Base-by-base conservation (phyloP, 2,888 invertebrate genomes). In the Sesia apiformis region DNA sequence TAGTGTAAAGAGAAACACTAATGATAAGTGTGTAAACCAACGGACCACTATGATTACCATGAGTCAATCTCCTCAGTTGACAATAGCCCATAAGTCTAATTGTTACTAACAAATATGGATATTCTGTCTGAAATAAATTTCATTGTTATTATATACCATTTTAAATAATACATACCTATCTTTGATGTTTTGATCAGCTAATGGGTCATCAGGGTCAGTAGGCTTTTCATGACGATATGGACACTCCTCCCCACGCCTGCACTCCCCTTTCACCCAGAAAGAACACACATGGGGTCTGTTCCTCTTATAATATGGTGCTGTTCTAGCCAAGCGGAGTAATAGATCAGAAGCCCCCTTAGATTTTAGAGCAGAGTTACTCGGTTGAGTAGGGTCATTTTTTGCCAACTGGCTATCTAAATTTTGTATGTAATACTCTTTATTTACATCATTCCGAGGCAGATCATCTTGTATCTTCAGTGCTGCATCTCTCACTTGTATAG, bases 201-300 rank as follows among this genome's bases (percentile, higher is more conserved):
- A 85, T 1, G 98, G 98, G 90, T 98, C 98, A 85, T 98, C 98
- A 23, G 98, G 98, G 85, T 98, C 98, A 3, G 97, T 97, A 0
- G 98, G 98, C 76, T 97, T 97, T 75, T 98, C 98, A 70, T 98
- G 98, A 46, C 98, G 90, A 76, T 98, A 98, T 0, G 98, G 98
- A 80, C 98, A 98, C 76, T 98, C 98, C 79, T 98, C 98, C 23
- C 98, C 98, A 78, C 98, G 90, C 71, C 97, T 93, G 77, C 98
- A 98, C 79, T 98, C 98, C 3, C 98, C 98, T 89, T 98, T 98
- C n/a, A 98, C 98, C 96, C 97, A 98, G 83, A 98, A 98, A 0
- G 97, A 97, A 79, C 98, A 98, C 53, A 98, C 97, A 82, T 98
- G 98, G 0, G 98, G 97, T 64, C 97, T 91, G 74, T 98, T 98